Conservation (phyloP, 2,113 vertebrate genomes). For the Origma solitaria region DNA sequence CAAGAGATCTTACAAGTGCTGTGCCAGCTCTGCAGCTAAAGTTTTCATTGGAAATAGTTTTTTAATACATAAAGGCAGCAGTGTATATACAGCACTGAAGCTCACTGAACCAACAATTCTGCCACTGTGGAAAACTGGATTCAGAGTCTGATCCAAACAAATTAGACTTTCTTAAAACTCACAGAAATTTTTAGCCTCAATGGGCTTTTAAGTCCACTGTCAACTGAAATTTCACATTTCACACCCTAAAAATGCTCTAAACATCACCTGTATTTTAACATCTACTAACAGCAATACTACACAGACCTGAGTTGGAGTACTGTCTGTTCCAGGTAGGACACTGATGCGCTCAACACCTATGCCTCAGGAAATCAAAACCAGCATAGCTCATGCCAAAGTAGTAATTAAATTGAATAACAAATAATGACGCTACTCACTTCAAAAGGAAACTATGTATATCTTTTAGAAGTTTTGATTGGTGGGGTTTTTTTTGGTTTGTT, state of each 20-base stretch:
- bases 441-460: not conserved
- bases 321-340: not conserved
- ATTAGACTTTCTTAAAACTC: not conserved
- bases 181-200: not conserved
- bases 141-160: not conserved
- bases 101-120: not conserved
- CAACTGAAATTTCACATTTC: not conserved
- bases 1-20: not conserved
- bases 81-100: not conserved
- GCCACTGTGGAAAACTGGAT: not conserved
- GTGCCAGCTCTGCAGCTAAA: not conserved
- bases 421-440: not conserved
- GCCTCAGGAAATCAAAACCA: not conserved
- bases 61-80: not conserved
- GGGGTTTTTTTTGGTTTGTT: not conserved
- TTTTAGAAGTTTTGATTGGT: not conserved
- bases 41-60: not conserved
- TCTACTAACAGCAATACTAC: not conserved
- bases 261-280: not conserved
- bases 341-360: rapidly evolving
- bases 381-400: not conserved
- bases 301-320: not conserved
- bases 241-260: not conserved
- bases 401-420: not conserved
- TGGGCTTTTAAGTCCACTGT: not conserved